Base-by-base conservation (phyloP, 2,888 invertebrate species). In the Amiota mariae region DNA sequence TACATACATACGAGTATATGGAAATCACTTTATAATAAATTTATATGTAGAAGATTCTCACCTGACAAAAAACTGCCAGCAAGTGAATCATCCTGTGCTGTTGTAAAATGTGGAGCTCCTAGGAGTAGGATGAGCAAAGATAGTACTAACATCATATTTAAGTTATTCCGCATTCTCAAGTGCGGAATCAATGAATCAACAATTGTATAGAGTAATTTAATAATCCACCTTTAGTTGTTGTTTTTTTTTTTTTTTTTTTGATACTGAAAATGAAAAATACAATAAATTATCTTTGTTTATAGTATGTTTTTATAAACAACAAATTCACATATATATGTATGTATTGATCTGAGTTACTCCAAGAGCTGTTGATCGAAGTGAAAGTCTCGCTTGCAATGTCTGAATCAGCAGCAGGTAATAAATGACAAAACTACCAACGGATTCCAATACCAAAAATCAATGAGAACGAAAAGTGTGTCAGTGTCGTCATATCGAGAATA, bases 11-110 rank as follows among this genome's bases (percentile, higher is more conserved):
- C n/a, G n/a, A n/a, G n/a, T 24, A 24, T 36, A 4, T 36, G 3
- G 24, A 59, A 20, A 20, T 12, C 13, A 51, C 20, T 15, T 20
- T 15, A 18, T 18, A 20, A 18, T 2, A 18, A 66, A 63, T 46
- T 46, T 1, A n/a, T n/a, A n/a, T n/a, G n/a, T 46, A 11, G 1
- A 10, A 64, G 1, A 24, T 51, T 70, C 90, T 91, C 91, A 95
- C 95, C 95, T 90, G 95, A 95, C 73, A 96, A 91, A 89, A 96
- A 94, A 86, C 95, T 95, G 85, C 95, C 94, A 77, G 95, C 94
- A 87, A 96, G 91, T 70, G 95, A 95, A 82, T 95, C 96, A 88
- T 95, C 95, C 90, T 94, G 88, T 13, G 84, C 80, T 48, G 71
- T 77, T 12, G 76, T 80, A 9, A 72, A 70, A 70, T 67, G 20